Evolutionary conservation across 2,888 invertebrate genomes (phyloP).

Genomic region (Pseudolycoriella hygida): DNA sequence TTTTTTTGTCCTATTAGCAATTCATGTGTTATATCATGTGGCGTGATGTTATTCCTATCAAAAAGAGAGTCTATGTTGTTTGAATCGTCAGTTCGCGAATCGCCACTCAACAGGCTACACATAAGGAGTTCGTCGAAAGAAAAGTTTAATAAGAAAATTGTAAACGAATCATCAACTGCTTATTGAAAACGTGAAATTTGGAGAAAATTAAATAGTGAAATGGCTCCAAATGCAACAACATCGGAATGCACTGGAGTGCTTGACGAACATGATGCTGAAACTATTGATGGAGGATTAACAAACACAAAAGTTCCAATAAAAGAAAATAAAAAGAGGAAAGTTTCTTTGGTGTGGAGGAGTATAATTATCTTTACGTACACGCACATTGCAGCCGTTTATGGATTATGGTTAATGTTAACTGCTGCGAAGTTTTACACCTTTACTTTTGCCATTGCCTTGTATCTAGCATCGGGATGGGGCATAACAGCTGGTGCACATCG

Average conservation of each 20-base stretch:
- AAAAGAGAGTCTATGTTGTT: too few species aligned
- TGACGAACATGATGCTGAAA: constrained; percentile 46
- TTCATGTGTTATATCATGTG: too few species aligned
- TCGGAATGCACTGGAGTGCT: constrained; percentile 37
- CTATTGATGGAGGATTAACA: constrained; percentile 38
- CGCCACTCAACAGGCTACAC: too few species aligned
- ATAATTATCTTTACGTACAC: constrained; percentile 59
- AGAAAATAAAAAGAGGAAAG: constrained; percentile 36
- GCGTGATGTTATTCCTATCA: too few species aligned
- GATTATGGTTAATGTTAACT: constrained; percentile 49
- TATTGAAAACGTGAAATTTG: too few species aligned
- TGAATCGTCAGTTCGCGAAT: too few species aligned
- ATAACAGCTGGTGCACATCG: constrained; percentile 95
- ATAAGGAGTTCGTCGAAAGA: too few species aligned
- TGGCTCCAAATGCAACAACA: constrained; percentile 37
- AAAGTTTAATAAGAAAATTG: too few species aligned
- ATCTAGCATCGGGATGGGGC: constrained; percentile 67
- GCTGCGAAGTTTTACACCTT: constrained; percentile 48
- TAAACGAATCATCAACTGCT: too few species aligned
- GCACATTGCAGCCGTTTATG: constrained; percentile 58
- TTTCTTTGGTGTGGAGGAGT: constrained; percentile 64
- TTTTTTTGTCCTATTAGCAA: too few species aligned
- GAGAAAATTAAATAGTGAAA: constrained; percentile 13
- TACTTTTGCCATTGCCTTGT: constrained; percentile 42
- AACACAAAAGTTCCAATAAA: constrained; percentile 38